These are phyloP conservation scores for Gandaritis pyraliata DNA, from an alignment of 2,888 invertebrate species.

Conservation along the genomic window DNA sequence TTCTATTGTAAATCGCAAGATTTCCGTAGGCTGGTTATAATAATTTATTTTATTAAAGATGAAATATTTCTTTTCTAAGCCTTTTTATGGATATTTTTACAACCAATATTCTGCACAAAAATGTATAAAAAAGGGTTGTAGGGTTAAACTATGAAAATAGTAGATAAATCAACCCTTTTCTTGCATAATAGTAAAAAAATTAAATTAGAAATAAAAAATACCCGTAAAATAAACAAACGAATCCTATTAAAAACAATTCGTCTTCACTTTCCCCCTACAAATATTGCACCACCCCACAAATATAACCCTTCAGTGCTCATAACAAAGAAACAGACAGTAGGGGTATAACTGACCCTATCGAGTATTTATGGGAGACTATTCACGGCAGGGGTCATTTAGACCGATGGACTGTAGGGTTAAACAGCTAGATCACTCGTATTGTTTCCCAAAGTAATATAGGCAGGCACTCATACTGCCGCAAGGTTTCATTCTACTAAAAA, in stretches of 20 bases:
- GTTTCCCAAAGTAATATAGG: no score
- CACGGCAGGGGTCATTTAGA: slow-evolving; percentile 35
- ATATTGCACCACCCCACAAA: slow-evolving; percentile 11
- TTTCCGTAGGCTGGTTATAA: background rate
- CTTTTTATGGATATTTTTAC: no score
- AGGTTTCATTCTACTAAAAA: no score
- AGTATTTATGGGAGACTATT: slow-evolving; percentile 42
- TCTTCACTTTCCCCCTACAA: background rate
- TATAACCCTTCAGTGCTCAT: slow-evolving; percentile 22
- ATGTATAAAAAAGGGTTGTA: no score
- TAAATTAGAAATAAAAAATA: no score
- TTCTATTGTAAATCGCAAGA: slow-evolving; percentile 17
- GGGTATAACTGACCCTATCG: slow-evolving; percentile 34
- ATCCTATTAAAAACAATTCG: no score
- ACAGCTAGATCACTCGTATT: slow-evolving; percentile 12
- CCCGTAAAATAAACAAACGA: no score
- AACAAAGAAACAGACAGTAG: slow-evolving; percentile 27
- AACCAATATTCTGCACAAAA: no score
- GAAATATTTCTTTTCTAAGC: background rate
- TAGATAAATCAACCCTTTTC: no score
- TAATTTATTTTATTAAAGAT: background rate
- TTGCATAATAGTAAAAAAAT: no score
- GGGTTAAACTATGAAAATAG: no score
- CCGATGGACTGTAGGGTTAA: slow-evolving; percentile 6
- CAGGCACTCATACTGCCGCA: no score